Evolutionary conservation across 1,140 invertebrate species (phyloP), one percentile per base, ranked within the genome.

Genomic region (Oryctes rhinoceros): DNA sequence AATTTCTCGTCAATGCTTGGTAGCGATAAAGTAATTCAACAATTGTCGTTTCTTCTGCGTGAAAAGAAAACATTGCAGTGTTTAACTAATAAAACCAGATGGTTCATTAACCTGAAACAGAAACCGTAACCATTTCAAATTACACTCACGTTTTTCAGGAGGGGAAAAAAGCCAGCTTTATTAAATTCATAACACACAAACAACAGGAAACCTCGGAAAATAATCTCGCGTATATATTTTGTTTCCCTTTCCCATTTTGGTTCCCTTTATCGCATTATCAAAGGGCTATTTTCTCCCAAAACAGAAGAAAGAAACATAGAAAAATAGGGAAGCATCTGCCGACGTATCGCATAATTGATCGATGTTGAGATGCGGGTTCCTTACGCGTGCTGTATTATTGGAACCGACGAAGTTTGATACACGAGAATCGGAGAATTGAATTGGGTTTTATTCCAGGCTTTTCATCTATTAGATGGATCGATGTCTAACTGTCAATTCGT

Each of bases 401-500:
- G n/a, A 59, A 4, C 18, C 53, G 15, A 18, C 53, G 18, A 59
- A 59, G 53, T 59, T 59, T 59, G 53, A 59, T 59, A 59, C 15
- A 59, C 18, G 18, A 59, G 53, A 59, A 59, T 59, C 53, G n/a
- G 53, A 59, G 13, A 59, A 59, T 59, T 59, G 53, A 59, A 59
- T 59, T 59, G 53, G 53, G n/a, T 59, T n/a, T 59, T 59, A 59
- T 59, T 59, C 53, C 13, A 6, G 15, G 53, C 15, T 15, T 59
- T 59, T 59, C 53, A n/a, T 59, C 18, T 18, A 18, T 15, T 59
- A 59, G 53, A 59, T 59, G 53, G 53, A 59, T 59, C 53, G 53
- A 6, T 59, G 53, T 59, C 53, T 59, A 59, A 59, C 53, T 59
- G 53, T 59, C 53, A 59, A 59, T 59, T 18, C 5, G 6, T 59